A percentile compares a stretch with the other conserved stretches of the same genome.
Evolutionary conservation across 2,888 invertebrate species (phyloP).

Genomic region (Phorcus lineatus): DNA sequence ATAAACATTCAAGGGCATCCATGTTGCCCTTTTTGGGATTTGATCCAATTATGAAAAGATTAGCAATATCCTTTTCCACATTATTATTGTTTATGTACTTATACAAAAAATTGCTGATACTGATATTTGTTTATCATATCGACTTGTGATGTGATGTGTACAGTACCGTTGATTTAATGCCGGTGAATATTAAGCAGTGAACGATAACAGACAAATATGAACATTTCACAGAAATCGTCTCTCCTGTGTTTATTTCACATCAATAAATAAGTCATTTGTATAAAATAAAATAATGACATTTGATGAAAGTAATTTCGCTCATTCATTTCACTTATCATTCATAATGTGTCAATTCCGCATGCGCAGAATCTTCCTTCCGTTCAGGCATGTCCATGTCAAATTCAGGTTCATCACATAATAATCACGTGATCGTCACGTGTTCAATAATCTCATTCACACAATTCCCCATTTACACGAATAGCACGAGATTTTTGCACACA

Average conservation of each 20-base stretch:
- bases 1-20: too few species aligned
- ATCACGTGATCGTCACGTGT: not conserved
- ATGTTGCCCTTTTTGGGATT: too few species aligned
- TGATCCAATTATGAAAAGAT: too few species aligned
- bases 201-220: not conserved
- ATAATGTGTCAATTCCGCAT: not conserved
- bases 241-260: slow-evolving; percentile 24
- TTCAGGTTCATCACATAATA: not conserved
- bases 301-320: not conserved
- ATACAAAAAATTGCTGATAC: too few species aligned
- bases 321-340: not conserved
- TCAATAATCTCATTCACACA: not conserved
- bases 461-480: not conserved
- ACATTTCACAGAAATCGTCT: slow-evolving; percentile 1
- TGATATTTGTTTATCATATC: too few species aligned
- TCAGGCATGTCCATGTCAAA: not conserved
- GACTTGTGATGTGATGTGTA: too few species aligned
- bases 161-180: too few species aligned
- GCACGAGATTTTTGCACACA: not conserved
- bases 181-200: not conserved
- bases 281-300: slow-evolving; percentile 25
- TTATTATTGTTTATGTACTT: too few species aligned
- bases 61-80: too few species aligned
- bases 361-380: not conserved
- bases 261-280: slow-evolving; percentile 35